Evolutionary conservation across 2,113 vertebrate species (phyloP), one percentile per base, ranked within the genome.

Genomic region (Pachypanchax playfairii): DNA sequence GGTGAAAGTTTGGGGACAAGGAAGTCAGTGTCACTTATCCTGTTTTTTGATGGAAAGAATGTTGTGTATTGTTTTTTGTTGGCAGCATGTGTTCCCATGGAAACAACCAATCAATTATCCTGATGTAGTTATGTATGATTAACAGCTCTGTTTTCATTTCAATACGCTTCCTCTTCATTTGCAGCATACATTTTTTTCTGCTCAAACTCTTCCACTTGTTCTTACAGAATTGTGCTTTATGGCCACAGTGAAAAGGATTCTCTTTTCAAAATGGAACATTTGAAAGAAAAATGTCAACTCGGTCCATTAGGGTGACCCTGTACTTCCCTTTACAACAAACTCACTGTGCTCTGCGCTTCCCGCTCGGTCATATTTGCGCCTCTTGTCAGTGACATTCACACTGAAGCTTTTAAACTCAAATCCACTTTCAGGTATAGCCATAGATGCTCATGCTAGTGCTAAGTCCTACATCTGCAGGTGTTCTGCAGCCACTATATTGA

Each of bases 251-350:
- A 68, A 72, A 47, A 78, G 52, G 25, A 72, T 54, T 65, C 68
- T 84, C 55, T 82, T 71, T 84, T 69, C 48, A 54, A 70, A 74
- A 41, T 65, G 65, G 61, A 55, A 77, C 50, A 80, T 82, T 68
- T 60, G 53, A 15, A 18, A 73, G 73, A 78, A 56, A 69, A 80
- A 78, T 76, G 73, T 56, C 39, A 57, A 41, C 60, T 69, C 26
- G 17, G 18, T 50, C 29, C 28, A 17, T 46, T 41, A 38, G n/a
- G 24, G 33, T 12, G 3, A 2, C n/a, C 36, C 14, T 52, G 15
- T 6, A 7, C 24, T 3, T 12, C 14, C 31, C 10, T 33, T 28
- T 18, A 76, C 67, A 85, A 64, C 78, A 66, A 38, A 22, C 49
- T 41, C 14, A 36, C 72, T 74, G 79, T 85, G 49, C 38, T 52